Conservation (phyloP, 2,888 invertebrate species). For the Leucozona laternaria region DNA sequence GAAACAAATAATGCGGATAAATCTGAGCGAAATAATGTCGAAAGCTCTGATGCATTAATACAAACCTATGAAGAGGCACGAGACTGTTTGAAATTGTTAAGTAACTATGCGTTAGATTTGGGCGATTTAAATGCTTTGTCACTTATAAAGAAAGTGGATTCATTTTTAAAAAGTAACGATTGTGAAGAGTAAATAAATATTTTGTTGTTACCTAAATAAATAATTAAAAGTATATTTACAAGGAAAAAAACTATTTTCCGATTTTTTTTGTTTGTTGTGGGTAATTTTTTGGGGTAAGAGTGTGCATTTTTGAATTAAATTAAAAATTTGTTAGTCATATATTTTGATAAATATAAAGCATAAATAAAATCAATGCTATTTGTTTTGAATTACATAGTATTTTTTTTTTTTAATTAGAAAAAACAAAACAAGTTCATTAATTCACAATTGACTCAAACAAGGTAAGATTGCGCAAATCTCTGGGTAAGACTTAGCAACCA, state of each 20-base stretch:
- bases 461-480: no score
- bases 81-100: constrained; percentile 18
- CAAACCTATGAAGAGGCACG: constrained; percentile 9
- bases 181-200: neutral
- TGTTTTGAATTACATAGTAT: no score
- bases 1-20: neutral
- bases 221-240: neutral
- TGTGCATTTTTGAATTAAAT: no score
- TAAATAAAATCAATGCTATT: no score
- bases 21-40: neutral
- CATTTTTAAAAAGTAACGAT: neutral
- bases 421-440: no score
- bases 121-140: neutral
- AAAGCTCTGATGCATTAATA: neutral
- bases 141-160: neutral
- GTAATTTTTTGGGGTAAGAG: no score
- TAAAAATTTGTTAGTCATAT: no score
- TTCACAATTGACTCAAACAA: no score
- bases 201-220: neutral
- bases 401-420: no score
- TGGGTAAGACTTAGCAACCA: no score
- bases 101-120: neutral
- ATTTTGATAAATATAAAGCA: no score
- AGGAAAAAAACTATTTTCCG: neutral
- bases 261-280: no score